Evolutionary conservation across 2,888 invertebrate genomes (phyloP).

Genomic region (Cryptophagus acutangulus): DNA sequence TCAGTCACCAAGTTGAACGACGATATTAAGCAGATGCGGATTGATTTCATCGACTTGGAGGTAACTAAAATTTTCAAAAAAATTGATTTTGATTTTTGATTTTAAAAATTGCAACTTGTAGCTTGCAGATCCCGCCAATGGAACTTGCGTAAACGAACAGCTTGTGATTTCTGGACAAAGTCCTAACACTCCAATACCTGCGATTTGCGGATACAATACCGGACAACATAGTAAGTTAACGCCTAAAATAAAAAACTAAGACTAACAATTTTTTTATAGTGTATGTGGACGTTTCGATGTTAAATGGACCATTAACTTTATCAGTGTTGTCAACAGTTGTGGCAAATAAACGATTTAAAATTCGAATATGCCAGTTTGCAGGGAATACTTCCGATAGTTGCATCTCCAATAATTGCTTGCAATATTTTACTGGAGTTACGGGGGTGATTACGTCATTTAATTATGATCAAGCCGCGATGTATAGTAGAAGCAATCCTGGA

Average conservation of each 20-base stretch:
- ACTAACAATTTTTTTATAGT: no score
- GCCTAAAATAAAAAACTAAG: slow-evolving; percentile 7
- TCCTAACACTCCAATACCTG: slow-evolving; percentile 62
- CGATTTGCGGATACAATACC: slow-evolving; percentile 70
- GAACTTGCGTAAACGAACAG: slow-evolving; percentile 64
- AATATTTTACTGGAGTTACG: slow-evolving; percentile 57
- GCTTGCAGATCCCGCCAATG: slow-evolving; percentile 64
- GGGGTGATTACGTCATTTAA: slow-evolving; percentile 68
- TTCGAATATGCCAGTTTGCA: slow-evolving; percentile 57
- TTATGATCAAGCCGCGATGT: slow-evolving; percentile 57
- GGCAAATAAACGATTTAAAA: slow-evolving; percentile 57
- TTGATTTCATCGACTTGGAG: slow-evolving; percentile 68
- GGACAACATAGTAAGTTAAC: slow-evolving; percentile 64
- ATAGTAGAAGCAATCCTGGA: slow-evolving; percentile 53
- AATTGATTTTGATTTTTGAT: no score
- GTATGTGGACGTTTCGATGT: slow-evolving; percentile 64
- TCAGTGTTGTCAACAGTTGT: slow-evolving; percentile 58
- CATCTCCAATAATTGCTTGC: slow-evolving; percentile 54
- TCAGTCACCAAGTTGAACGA: slow-evolving; percentile 58
- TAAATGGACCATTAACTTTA: slow-evolving; percentile 60
- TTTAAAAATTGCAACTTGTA: no score
- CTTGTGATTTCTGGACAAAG: slow-evolving; percentile 69
- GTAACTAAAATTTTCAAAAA: no score
- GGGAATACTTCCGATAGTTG: slow-evolving; percentile 35
- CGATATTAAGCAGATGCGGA: slow-evolving; percentile 61